Base-by-base conservation (phyloP, 2,888 invertebrate genomes). In the Ametastegia equiseti region DNA sequence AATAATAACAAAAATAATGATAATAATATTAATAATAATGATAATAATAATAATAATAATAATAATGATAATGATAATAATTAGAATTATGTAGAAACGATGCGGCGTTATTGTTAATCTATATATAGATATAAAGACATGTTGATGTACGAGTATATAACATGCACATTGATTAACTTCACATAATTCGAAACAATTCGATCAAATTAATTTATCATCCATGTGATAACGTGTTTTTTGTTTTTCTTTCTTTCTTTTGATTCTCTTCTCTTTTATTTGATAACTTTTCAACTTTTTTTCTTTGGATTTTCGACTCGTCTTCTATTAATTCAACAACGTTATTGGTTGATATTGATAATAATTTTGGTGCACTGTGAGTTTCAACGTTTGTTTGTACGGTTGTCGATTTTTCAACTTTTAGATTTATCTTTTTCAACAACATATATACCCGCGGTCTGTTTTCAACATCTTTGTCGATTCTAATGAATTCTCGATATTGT, bases 31-130 rank as follows among this genome's bases (percentile, higher is more conserved):
- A 78, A 81, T 71, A 63, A 67, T 42, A 57, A 60, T 47, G 11
- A 45, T 50, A 69, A 42, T 42, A 80, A 75, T 47, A 69, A 79
- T 33, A 80, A 81, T 67, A 42, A 71, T 45, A 50, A 84, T 71
- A 80, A 69, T 65, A 83, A 82, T 83, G 73, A 63, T 78, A 82
- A 84, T 81, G 67, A 83, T 54, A 65, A 54, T 67, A 77, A 77
- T 47, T 80, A 80, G 69, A 83, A 84, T 80, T 81, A 82, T 80
- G 79, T 42, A 15, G 13, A 45, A 45, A 45, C 45, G 30, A 36
- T 67, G 67, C 67, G 67, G 67, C 60, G 15, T 30, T 27, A 23
- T 57, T 2, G 23, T 57, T 9, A 67, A 67, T 67, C n/a, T n/a
- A n/a, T n/a, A n/a, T 15, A 36, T 69, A 42, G 19, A 42, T 15